Evolutionary conservation across 2,888 invertebrate species (phyloP).

Genomic region (Ectemnius cavifrons): DNA sequence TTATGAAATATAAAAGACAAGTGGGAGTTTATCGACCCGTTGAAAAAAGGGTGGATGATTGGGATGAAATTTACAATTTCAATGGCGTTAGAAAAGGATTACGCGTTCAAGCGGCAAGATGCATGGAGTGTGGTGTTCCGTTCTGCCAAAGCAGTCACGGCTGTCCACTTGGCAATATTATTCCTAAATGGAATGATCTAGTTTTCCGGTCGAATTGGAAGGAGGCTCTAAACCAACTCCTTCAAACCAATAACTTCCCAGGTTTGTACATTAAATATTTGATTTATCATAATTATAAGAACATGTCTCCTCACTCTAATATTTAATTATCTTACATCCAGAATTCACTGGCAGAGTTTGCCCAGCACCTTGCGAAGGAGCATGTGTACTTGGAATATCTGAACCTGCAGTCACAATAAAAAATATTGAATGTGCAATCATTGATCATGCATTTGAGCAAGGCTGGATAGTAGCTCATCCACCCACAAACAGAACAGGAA

Average conservation of each 20-base stretch:
- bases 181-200: constrained; percentile 99
- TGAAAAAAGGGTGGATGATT: constrained; percentile 92
- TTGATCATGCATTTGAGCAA: constrained; percentile 97
- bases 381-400: constrained; percentile 97
- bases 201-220: constrained; percentile 97
- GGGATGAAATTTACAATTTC: constrained; percentile 97
- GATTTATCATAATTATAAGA: background rate
- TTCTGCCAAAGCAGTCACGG: constrained; percentile 97
- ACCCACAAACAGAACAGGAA: constrained; percentile 87
- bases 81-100: constrained; percentile 92
- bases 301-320: background rate
- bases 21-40: constrained; percentile 91
- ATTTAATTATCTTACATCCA: constrained; percentile 57
- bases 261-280: constrained; percentile 71
- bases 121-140: constrained; percentile 99
- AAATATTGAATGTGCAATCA: constrained; percentile 99
- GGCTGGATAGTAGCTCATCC: constrained; percentile 94
- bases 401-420: constrained; percentile 99
- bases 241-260: constrained; percentile 99
- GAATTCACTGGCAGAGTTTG: constrained; percentile 96
- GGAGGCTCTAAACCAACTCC: constrained; percentile 93
- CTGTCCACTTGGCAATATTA: constrained; percentile 98
- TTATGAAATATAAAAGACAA: constrained; percentile 97
- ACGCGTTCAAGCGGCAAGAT: constrained; percentile 93
- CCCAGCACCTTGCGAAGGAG: constrained; percentile 99